Percentiles rank a stretch among this genome's conserved stretches.
Evolutionary conservation across 2,888 invertebrate genomes (phyloP).

Genomic region (Yponomeuta plumbellus): DNA sequence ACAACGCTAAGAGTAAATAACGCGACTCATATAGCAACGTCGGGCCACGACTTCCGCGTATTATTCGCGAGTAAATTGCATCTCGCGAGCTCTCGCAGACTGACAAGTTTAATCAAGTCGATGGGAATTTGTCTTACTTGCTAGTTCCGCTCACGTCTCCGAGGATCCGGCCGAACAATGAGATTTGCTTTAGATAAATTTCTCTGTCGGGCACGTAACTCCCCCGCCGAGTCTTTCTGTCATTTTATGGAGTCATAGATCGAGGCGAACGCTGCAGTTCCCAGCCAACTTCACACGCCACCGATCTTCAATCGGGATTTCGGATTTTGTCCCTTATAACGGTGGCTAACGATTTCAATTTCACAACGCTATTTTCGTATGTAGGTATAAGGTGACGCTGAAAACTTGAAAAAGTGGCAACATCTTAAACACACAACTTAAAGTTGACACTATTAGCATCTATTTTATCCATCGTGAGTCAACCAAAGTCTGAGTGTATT

Average conservation of each 20-base stretch:
- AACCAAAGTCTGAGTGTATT: no score
- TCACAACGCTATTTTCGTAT: background rate
- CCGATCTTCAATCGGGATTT: background rate
- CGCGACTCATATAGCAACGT: slow-evolving; percentile 17
- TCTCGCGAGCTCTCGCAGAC: slow-evolving; percentile 43
- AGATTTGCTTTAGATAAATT: slow-evolving; percentile 63
- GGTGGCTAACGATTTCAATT: background rate
- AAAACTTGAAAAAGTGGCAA: no score
- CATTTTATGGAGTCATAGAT: slow-evolving; percentile 27
- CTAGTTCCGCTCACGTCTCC: slow-evolving; percentile 59
- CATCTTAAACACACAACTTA: no score
- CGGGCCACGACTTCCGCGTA: slow-evolving; percentile 20
- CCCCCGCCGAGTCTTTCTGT: slow-evolving; percentile 30
- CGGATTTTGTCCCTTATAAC: background rate
- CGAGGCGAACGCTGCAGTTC: background rate
- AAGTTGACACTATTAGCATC: no score
- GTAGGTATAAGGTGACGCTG: background rate
- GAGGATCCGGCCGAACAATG: slow-evolving; percentile 55
- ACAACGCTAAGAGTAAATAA: background rate
- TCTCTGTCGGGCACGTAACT: slow-evolving; percentile 25
- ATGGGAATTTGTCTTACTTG: slow-evolving; percentile 67
- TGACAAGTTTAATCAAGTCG: slow-evolving; percentile 69
- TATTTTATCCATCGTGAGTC: no score
- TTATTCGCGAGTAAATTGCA: slow-evolving; percentile 50
- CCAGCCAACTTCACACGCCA: slow-evolving; percentile 1